These are phyloP conservation scores for Galeruca laticollis DNA, from an alignment of 2,888 invertebrate species.

Conservation along the genomic window DNA sequence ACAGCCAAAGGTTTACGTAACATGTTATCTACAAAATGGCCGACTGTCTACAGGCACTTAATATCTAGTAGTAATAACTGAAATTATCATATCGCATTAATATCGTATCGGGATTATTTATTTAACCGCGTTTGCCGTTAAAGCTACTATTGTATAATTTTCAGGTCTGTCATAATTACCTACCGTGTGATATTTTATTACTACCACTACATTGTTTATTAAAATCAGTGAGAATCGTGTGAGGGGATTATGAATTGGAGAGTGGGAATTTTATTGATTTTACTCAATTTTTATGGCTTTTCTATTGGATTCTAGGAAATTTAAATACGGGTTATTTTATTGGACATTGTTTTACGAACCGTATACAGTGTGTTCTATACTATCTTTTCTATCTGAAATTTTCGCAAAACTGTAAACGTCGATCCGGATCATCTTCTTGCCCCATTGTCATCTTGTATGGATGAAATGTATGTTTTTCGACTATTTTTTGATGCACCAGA, in stretches of 20 bases:
- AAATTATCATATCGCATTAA: slow-evolving; percentile 61
- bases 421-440: too few species aligned
- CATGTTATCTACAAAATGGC: slow-evolving; percentile 62
- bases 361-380: too few species aligned
- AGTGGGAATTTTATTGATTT: not conserved
- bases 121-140: slow-evolving; percentile 58
- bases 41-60: slow-evolving; percentile 55
- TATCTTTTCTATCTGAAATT: too few species aligned
- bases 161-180: slow-evolving; percentile 46
- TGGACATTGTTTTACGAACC: too few species aligned
- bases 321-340: too few species aligned
- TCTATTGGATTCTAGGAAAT: too few species aligned
- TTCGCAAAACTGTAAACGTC: too few species aligned
- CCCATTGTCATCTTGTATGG: too few species aligned
- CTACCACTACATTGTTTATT: slow-evolving; percentile 11
- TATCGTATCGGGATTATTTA: slow-evolving; percentile 59
- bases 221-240: not conserved
- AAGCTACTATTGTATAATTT: slow-evolving; percentile 53
- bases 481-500: too few species aligned
- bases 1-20: slow-evolving; percentile 54
- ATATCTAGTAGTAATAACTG: slow-evolving; percentile 58
- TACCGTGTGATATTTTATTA: slow-evolving; percentile 47
- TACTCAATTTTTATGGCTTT: too few species aligned
- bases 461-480: too few species aligned
- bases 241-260: not conserved